These are phyloP conservation scores for Electrophaes corylata DNA, from an alignment of 2,888 invertebrate species.

Conservation along the genomic window DNA sequence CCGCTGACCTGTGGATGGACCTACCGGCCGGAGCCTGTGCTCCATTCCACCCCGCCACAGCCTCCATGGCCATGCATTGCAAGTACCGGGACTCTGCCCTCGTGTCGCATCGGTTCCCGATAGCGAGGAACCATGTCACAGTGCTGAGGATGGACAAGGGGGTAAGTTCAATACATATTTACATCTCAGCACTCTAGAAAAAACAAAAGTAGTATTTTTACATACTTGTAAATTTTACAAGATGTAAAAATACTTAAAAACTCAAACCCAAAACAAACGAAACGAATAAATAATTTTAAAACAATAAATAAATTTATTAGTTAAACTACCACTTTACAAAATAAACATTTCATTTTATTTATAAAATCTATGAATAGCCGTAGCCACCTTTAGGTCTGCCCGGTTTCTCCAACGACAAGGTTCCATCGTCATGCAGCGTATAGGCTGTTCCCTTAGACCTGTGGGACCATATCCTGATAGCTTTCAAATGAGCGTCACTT, in stretches of 20 bases:
- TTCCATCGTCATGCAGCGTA: conserved; percentile 72
- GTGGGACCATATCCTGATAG: conserved; percentile 74
- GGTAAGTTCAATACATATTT: conserved; percentile 74
- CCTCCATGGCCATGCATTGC: conserved; percentile 91
- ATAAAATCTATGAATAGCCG: conserved; percentile 35
- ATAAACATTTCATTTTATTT: background rate
- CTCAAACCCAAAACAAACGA: too few relatives aligned
- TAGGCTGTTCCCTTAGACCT: conserved; percentile 73
- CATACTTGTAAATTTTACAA: too few relatives aligned
- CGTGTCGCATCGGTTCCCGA: conserved; percentile 90
- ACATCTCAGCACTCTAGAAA: too few relatives aligned
- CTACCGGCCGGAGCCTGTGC: conserved; percentile 87
- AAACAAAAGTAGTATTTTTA: too few relatives aligned
- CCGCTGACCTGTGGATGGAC: conserved; percentile 93
- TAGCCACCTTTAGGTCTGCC: conserved; percentile 39
- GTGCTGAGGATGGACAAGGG: conserved; percentile 93
- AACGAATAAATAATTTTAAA: background rate
- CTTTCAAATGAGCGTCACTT: conserved; percentile 76
- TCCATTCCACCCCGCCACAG: conserved; percentile 93
- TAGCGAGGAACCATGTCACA: conserved; percentile 87
- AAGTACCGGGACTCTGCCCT: conserved; percentile 90
- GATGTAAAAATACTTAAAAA: too few relatives aligned
- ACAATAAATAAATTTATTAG: conserved; percentile 8
- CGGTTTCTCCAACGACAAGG: conserved; percentile 64
- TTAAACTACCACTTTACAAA: background rate